Evolutionary conservation across 2,113 vertebrate species (phyloP).

Genomic region (Nothoprocta pentlandii): DNA sequence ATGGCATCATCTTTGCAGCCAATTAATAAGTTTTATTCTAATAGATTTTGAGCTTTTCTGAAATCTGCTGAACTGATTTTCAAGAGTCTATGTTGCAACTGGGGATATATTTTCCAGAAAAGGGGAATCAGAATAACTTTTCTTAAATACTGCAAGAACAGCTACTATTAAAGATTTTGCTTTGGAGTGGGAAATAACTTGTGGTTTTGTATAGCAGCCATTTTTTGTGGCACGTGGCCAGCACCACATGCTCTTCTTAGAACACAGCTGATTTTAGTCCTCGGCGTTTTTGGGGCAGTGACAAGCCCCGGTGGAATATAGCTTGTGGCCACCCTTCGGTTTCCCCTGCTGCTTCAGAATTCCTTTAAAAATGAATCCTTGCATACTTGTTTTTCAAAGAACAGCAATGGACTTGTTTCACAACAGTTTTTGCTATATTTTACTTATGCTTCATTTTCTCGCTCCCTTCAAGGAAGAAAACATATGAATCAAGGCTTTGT

Average conservation of each 20-base stretch:
- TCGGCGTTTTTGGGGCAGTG: neutral
- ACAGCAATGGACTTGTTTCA: constrained; percentile 67
- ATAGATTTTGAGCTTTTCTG: neutral
- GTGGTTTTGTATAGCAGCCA: constrained; percentile 46
- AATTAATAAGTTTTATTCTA: neutral
- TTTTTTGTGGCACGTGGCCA: constrained; percentile 12
- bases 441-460: constrained; percentile 37
- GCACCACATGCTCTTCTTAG: constrained; percentile 41
- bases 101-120: neutral
- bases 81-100: neutral
- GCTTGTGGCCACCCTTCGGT: neutral
- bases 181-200: constrained; percentile 32
- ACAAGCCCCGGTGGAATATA: neutral
- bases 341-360: constrained; percentile 5
- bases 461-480: constrained; percentile 56
- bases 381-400: constrained; percentile 48
- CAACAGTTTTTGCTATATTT: constrained; percentile 48
- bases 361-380: constrained; percentile 45
- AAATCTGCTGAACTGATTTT: neutral
- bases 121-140: neutral
- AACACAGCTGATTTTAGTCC: constrained; percentile 15
- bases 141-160: constrained; percentile 9
- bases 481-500: constrained; percentile 62
- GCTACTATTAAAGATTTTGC: constrained; percentile 11
- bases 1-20: neutral